These are phyloP conservation scores for Archaeoteleia sp. DNA, from an alignment of 2,888 invertebrate species.

Conservation along the genomic window DNA sequence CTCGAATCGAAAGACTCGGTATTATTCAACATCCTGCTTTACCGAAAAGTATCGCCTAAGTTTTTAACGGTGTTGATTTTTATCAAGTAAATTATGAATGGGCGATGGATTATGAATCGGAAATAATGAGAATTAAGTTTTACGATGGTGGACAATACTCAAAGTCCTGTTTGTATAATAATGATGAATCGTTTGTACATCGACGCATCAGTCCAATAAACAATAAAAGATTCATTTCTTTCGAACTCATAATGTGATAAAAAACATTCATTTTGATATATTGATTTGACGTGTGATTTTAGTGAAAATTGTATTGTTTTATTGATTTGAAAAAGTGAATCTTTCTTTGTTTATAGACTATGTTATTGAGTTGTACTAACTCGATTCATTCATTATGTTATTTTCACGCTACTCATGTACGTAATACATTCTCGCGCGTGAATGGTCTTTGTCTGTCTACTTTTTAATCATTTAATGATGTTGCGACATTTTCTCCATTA, in stretches of 20 bases:
- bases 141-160: conserved; percentile 1
- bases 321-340: conserved; percentile 1
- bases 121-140: no score
- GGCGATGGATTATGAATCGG: no score
- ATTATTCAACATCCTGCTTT: no score
- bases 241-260: no score
- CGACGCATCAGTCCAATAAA: background rate
- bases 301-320: conserved; percentile 3
- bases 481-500: conserved; percentile 11
- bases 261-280: background rate
- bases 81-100: no score
- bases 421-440: conserved; percentile 3
- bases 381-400: background rate
- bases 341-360: background rate
- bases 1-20: no score
- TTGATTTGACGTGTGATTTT: background rate
- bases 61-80: background rate
- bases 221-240: background rate
- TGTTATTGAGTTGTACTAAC: conserved; percentile 14
- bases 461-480: conserved; percentile 15
- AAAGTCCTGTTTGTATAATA: conserved; percentile 3
- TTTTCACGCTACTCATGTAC: conserved; percentile 17
- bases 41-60: conserved; percentile 24
- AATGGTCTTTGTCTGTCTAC: background rate
- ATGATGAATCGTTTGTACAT: background rate